phyloP scores from a whole-genome alignment of 2,113 vertebrate genomes.

The Litocranius walleri region DNA sequence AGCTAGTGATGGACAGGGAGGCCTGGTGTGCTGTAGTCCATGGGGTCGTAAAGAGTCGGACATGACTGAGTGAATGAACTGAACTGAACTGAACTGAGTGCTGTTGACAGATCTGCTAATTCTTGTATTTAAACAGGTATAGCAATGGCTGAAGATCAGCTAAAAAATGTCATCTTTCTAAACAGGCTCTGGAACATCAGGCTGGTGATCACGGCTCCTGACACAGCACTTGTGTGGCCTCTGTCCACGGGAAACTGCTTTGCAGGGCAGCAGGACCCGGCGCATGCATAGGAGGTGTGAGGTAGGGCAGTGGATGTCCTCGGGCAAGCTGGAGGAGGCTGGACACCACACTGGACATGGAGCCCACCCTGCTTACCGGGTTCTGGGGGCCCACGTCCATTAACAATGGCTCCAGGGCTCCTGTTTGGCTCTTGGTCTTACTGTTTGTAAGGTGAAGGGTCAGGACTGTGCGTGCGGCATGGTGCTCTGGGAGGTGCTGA shows the following conservation, averaged over 20 bases:
- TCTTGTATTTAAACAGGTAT: slow-evolving; percentile 63
- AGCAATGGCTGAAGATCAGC: slow-evolving; percentile 23
- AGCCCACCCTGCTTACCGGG: rapidly evolving
- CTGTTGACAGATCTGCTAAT: slow-evolving; percentile 65
- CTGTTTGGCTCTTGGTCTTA: too few species aligned
- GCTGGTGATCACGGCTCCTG: neutral
- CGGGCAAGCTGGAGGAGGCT: rapidly evolving
- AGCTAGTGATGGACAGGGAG: neutral
- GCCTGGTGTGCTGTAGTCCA: neutral
- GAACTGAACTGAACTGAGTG: neutral
- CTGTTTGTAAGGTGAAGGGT: neutral
- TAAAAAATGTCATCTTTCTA: slow-evolving; percentile 20
- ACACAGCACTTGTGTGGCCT: neutral
- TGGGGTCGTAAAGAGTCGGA: neutral
- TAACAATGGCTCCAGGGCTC: neutral
- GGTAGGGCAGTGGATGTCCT: rapidly evolving
- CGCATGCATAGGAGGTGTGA: rapidly evolving
- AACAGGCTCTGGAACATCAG: neutral
- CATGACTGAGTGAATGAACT: neutral
- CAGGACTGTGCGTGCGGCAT: neutral
- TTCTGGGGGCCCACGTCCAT: rapidly evolving
- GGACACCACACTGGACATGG: rapidly evolving
- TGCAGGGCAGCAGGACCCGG: rapidly evolving
- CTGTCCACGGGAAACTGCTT: rapidly evolving
- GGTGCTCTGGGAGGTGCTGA: neutral